Base-by-base conservation (phyloP, 2,113 vertebrate species). In the Plotosus lineatus region DNA sequence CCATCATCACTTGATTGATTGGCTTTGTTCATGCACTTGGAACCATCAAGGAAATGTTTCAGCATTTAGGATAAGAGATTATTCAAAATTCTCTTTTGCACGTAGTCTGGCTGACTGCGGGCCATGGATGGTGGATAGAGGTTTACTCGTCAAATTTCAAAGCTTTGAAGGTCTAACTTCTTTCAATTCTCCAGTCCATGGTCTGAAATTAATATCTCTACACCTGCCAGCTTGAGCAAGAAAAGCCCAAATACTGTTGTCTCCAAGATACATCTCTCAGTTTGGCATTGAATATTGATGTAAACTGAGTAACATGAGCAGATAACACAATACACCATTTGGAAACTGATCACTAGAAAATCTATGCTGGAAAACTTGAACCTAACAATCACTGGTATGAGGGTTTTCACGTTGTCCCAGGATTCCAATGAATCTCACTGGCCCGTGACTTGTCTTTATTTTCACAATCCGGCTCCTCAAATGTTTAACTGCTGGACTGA, bases 1-100 rank as follows among this genome's bases (percentile, higher is more conserved):
- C 63, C 46, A 61, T 78, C 76, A 83, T 36, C 61, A 26, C 12
- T 60, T 79, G 76, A 85, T 77, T 85, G 81, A 73, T 78, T 19
- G n/a, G 65, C 56, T 44, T 72, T 68, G 74, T 53, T 63, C 75
- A 44, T 66, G 40, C 50, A 51, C 78, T 65, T 68, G 75, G 36
- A 60, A 77, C 40, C n/a, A 23, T 17, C 73, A 71, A 55, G n/a
- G 40, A 38, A 51, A 73, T 11, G 40, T 72, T 75, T 23, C 65
- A 46, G 14, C 63, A 79, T 77, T 68, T 55, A 60, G 51, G 50
- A 31, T 15, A 42, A n/a, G 33, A 60, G 58, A 74, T 48, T 48
- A 33, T 75, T 69, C 58, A 9, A 8, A 48, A 28, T 69, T 74
- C 73, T 79, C 55, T 77, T 42, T 53, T 33, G 21, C 51, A 51